Evolutionary conservation across 1,140 invertebrate species (phyloP).

Genomic region (Drosophila pseudoananassae): DNA sequence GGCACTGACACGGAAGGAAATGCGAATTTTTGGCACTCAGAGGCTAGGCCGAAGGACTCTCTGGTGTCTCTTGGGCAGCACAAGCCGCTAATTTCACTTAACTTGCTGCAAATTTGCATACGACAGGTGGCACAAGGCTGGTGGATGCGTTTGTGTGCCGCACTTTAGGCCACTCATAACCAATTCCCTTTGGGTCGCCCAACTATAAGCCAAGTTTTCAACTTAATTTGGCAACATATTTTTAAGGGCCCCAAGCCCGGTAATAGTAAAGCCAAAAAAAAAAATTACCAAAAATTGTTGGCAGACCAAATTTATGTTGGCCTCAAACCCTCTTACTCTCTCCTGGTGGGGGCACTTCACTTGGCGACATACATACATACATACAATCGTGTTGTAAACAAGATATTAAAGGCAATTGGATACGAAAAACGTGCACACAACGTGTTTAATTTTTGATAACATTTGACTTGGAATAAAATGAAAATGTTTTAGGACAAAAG

Average conservation of each 20-base stretch:
- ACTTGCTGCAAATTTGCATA: conserved; percentile 39
- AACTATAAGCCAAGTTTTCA: conserved; percentile 26
- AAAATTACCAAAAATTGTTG: not conserved
- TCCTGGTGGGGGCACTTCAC: not conserved
- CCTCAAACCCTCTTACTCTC: not conserved
- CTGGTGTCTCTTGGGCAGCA: conserved; percentile 11
- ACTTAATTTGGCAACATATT: conserved; percentile 37
- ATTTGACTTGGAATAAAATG: not conserved
- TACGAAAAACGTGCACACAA: not conserved
- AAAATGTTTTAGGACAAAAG: not conserved
- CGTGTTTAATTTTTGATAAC: not conserved
- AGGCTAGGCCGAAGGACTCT: conserved; percentile 2
- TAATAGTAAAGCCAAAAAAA: conserved; percentile 8
- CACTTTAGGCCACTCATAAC: conserved; percentile 45
- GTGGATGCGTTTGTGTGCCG: conserved; percentile 9
- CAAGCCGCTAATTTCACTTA: conserved; percentile 56
- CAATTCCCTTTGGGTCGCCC: conserved; percentile 45
- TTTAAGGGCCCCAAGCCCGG: conserved; percentile 11
- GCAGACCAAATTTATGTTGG: no score
- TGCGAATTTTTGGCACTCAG: conserved; percentile 4
- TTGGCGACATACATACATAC: not conserved
- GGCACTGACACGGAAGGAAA: not conserved
- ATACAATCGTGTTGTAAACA: not conserved
- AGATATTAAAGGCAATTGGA: not conserved
- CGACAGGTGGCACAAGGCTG: not conserved